Base-by-base conservation (phyloP, 1,140 invertebrate genomes). In the Meteorus sp. region DNA sequence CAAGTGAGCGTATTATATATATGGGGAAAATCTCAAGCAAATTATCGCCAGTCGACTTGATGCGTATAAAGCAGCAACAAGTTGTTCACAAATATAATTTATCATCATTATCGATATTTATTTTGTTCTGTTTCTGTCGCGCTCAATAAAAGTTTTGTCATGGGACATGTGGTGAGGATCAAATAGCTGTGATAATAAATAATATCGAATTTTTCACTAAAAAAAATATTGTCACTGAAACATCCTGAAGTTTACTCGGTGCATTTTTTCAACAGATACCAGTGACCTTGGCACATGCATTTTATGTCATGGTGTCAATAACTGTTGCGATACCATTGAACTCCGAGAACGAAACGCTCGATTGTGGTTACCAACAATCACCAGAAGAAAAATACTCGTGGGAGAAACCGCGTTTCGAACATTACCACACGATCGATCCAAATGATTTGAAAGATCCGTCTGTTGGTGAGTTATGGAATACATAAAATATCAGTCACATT, bases 1-100 rank as follows among this genome's bases (percentile, higher is more conserved):
- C 52, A 39, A 59, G 61, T 50, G 37, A 63, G 56, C 48, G 57
- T 63, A 63, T 59, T 63, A 63, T 59, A 63, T 63, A 63, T n/a
- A n/a, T n/a, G 61, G 25, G 47, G 61, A 43, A 56, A 63, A 59
- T 51, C 43, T 27, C 25, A 29, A 9, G 52, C n/a, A 55, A 56
- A 53, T 39, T 11, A 20, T 20, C 27, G 45, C 39, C 53, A 62
- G 51, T 54, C 39, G 45, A 50, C 29, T 27, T 35, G n/a, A 19
- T 13, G 13, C 27, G 52, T 22, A 13, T 45, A 39, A 39, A 39
- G 29, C 20, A 33, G 22, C 39, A 52, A 56, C 29, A 52, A 59
- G 35, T 41, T 35, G 8, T 56, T 29, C 23, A 19, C 22, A 9
- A 20, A 22, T 25, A n/a, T 25, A 45, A 25, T 7, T 7, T 6